Base-by-base conservation (phyloP, 2,113 vertebrate species). In the Strigops habroptila region DNA sequence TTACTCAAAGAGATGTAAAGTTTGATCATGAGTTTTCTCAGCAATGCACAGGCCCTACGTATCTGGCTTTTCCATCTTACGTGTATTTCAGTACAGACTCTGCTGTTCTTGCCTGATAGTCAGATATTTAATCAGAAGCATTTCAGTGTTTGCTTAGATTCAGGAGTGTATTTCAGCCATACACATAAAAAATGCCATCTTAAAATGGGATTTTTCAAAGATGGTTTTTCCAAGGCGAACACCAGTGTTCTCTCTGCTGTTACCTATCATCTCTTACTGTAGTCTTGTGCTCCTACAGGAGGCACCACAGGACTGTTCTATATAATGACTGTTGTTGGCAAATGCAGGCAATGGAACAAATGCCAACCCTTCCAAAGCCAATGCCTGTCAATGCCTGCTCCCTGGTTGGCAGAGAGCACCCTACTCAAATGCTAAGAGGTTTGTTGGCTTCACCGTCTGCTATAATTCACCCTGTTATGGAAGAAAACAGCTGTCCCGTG, bases 401-500 rank as follows among this genome's bases (percentile, higher is more conserved):
- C 95, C 96, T 95, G 75, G 91, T 57, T 98, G 97, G 97, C 97
- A 98, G 87, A 91, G 88, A 97, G 94, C 79, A 95, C 95, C 88
- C 96, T 97, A 91, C 97, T 98, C 96, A 98, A 97, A 97, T 96
- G 95, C 95, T 97, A 97, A 98, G 96, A 98, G 97, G 79, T 97
- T 98, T 98, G 93, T 93, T 98, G 97, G 98, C 98, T 98, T 97
- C 82, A 86, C 80, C 27, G 35, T 83, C 91, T 89, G 96, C 97
- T 97, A 97, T 97, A 98, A 98, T 96, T 98, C 96, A 98, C 95
- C 90, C 97, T 80, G 94, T 98, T 98, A 97, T 83, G 68, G 97
- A 97, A 96, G 94, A 95, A 98, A 98, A 97, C 97, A 98, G 97
- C 98, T 98, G 98, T 97, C 97, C 97, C 80, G 65, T 8, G 90